Conservation (phyloP, 2,113 vertebrate genomes). For the Crotalus viridis region DNA sequence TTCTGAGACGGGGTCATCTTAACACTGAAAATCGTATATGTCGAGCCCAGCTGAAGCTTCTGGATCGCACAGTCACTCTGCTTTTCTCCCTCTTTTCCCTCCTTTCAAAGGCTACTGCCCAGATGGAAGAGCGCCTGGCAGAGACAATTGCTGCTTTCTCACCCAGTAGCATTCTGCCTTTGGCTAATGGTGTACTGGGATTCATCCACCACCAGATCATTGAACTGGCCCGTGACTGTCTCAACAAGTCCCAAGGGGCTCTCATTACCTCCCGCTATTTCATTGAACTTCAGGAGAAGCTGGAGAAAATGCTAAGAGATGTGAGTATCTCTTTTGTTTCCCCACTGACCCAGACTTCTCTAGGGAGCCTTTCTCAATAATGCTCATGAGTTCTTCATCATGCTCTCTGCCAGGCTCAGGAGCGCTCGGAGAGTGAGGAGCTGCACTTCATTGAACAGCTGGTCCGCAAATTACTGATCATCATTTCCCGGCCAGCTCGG, state of each 20-base stretch:
- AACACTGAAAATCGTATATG: not conserved
- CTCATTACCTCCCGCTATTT: conserved; percentile 95
- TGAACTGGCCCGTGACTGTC: conserved; percentile 91
- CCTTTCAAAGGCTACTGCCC: conserved; percentile 86
- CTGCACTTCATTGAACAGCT: conserved; percentile 86
- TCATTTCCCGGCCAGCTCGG: conserved; percentile 91
- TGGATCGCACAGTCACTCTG: too few species aligned
- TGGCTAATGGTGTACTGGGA: conserved; percentile 92
- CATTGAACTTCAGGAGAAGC: conserved; percentile 93
- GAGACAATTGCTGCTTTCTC: conserved; percentile 85
- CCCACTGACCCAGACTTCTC: not conserved
- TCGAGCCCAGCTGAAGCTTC: not conserved
- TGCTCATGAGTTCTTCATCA: not conserved
- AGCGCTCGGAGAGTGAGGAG: conserved; percentile 93
- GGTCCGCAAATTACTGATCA: conserved; percentile 91
- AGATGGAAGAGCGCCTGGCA: conserved; percentile 93
- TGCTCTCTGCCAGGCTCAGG: conserved; percentile 75
- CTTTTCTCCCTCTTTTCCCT: rapidly evolving
- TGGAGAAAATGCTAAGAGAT: conserved; percentile 91
- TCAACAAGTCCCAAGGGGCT: conserved; percentile 89
- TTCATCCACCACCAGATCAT: conserved; percentile 98
- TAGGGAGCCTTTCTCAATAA: not conserved
- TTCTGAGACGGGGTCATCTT: not conserved
- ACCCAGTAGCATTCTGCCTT: conserved; percentile 79
- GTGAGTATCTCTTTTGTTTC: conserved; percentile 61